Evolutionary conservation across 2,888 invertebrate species (phyloP).

Genomic region (Cataglyphis altisquamis): DNA sequence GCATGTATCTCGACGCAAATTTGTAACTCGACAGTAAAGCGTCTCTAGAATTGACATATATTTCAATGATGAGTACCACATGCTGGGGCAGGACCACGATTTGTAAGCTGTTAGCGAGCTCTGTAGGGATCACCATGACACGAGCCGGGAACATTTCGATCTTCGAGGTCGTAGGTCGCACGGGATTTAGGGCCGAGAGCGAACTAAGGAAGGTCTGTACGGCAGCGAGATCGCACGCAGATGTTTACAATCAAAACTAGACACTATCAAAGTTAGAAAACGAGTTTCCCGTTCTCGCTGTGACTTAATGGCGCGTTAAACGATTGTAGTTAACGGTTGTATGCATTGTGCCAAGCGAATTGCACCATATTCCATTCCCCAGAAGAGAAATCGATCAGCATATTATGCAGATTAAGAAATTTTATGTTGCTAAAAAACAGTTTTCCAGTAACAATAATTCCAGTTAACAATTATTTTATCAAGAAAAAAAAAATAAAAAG

Average conservation of each 20-base stretch:
- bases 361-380: too few species aligned
- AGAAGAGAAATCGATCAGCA: background rate
- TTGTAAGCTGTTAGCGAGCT: slow-evolving; percentile 35
- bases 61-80: background rate
- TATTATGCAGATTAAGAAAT: background rate
- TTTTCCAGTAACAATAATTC: background rate
- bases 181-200: background rate
- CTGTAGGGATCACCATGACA: slow-evolving; percentile 37
- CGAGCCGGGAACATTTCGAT: slow-evolving; percentile 12
- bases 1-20: background rate
- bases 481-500: background rate
- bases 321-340: background rate
- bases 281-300: background rate
- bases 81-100: background rate
- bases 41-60: slow-evolving; percentile 1
- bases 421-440: background rate
- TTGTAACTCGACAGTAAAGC: background rate
- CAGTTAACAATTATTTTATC: background rate
- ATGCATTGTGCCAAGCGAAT: background rate
- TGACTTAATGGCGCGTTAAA: slow-evolving; percentile 12
- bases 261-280: slow-evolving; percentile 14
- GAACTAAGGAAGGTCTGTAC: background rate
- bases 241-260: slow-evolving; percentile 21
- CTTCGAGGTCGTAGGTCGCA: background rate
- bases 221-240: slow-evolving; percentile 10